Base-by-base conservation (phyloP, 2,113 vertebrate species). In the Elephas maximus region DNA sequence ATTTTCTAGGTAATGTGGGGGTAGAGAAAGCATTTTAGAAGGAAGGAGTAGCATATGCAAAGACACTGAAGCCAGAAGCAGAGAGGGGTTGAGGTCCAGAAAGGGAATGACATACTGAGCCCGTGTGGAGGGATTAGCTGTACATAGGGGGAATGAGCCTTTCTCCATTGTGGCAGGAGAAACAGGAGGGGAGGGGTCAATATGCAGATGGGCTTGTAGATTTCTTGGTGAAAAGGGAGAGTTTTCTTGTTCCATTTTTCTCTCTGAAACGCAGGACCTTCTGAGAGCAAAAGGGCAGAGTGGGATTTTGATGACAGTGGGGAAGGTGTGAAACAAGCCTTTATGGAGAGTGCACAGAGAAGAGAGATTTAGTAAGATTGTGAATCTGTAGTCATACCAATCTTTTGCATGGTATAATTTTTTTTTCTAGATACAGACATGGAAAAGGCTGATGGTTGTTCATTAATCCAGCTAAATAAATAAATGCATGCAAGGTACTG, bases 191-290 rank as follows among this genome's bases (percentile, higher is more conserved):
- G 48, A 48, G 76, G 80, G 14, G 2, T 33, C 28, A 94, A 63
- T 2, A 48, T 44, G 24, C 3, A 81, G 10, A 45, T 57, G 24
- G 18, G 5, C 10, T 23, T 33, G 3, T 23, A 65, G 26, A 48
- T 60, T 81, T 78, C 81, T 12, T 67, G 85, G 8, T 6, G 79
- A 33, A 90, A 87, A 74, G 33, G 62, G 6, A 82, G 51, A 30
- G 18, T 88, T 76, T 93, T 51, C 30, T 82, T 77, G 21, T 86
- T 74, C 74, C 30, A 8, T 51, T 85, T 84, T 94, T 87, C 41
- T 79, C 5, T 78, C 4, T 60, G 77, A 94, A 81, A 73, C 74
- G 11, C 45, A 93, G 90, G 44, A 26, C 81, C 44, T 62, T 91
- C 33, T 18, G 44, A 65, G 7, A 28, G 18, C 18, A 23, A 41